Conservation (phyloP, 2,888 invertebrate species). For the Apodemia hepburni region DNA sequence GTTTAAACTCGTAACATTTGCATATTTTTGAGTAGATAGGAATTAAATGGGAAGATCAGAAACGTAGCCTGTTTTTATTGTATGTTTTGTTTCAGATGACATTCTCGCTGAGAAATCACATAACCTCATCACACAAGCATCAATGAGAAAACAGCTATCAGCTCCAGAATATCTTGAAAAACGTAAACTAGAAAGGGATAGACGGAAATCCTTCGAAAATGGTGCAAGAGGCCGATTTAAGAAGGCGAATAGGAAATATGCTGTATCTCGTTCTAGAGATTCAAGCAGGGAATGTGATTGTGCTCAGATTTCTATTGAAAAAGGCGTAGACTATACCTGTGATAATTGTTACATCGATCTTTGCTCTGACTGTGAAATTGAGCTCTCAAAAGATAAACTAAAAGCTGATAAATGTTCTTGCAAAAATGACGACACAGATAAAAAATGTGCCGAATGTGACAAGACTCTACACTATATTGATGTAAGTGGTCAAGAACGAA, state of each 20-base stretch:
- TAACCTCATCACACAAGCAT: constrained; percentile 73
- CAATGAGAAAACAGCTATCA: constrained; percentile 87
- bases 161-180: constrained; percentile 95
- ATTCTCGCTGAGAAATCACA: constrained; percentile 81
- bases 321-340: constrained; percentile 67
- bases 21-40: neutral
- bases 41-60: neutral
- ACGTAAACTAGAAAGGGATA: constrained; percentile 86
- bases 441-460: constrained; percentile 68
- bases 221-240: constrained; percentile 80
- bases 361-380: constrained; percentile 67
- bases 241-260: constrained; percentile 74
- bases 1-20: neutral
- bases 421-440: constrained; percentile 43
- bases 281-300: constrained; percentile 60
- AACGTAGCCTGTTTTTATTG: constrained; percentile 2
- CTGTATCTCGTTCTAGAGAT: constrained; percentile 49
- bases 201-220: constrained; percentile 82
- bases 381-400: constrained; percentile 50
- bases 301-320: constrained; percentile 57
- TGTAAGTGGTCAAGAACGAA: constrained; percentile 58
- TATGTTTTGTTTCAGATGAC: constrained; percentile 71
- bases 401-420: constrained; percentile 54
- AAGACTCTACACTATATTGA: constrained; percentile 65
- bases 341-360: constrained; percentile 61